Conservation (phyloP, 2,888 invertebrate genomes). For the Drosophila barbarae region DNA sequence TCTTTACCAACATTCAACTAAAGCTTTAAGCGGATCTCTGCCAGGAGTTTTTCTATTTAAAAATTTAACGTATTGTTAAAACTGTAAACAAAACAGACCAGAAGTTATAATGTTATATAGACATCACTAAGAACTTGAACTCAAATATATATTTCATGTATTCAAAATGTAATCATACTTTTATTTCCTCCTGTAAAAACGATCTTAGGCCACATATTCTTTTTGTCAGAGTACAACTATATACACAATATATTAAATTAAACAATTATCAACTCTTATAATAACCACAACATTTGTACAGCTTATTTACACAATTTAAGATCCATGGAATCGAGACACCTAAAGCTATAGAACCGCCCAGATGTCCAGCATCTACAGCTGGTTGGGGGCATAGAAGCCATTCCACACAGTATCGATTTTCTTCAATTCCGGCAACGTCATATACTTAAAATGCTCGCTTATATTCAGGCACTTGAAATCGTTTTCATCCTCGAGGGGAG, state of each 20-base stretch:
- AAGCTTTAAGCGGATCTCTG: slow-evolving; percentile 16
- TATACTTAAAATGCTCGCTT: slow-evolving; percentile 62
- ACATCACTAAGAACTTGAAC: no score
- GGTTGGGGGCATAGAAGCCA: slow-evolving; percentile 68
- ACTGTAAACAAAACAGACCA: no score
- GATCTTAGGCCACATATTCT: not conserved
- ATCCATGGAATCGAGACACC: slow-evolving; percentile 30
- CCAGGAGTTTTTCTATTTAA: not conserved
- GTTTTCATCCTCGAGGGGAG: slow-evolving; percentile 53
- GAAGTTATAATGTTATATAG: no score
- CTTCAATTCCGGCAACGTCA: slow-evolving; percentile 69
- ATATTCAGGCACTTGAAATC: slow-evolving; percentile 76
- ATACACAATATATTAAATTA: not conserved
- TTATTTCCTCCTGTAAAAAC: slow-evolving; percentile 1
- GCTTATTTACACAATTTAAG: slow-evolving; percentile 41
- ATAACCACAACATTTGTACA: slow-evolving; percentile 32
- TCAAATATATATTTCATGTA: not conserved
- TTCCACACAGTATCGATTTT: slow-evolving; percentile 73
- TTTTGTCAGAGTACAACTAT: not conserved
- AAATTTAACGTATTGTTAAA: not conserved
- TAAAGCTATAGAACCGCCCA: slow-evolving; percentile 55
- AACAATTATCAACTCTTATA: slow-evolving; percentile 1
- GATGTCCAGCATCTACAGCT: slow-evolving; percentile 51
- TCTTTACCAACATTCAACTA: slow-evolving; percentile 7
- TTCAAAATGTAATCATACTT: not conserved